Percentiles rank a stretch among this genome's conserved stretches.
These are phyloP conservation scores for Apamea anceps DNA, from an alignment of 2,888 invertebrate genomes.

Conservation along the genomic window DNA sequence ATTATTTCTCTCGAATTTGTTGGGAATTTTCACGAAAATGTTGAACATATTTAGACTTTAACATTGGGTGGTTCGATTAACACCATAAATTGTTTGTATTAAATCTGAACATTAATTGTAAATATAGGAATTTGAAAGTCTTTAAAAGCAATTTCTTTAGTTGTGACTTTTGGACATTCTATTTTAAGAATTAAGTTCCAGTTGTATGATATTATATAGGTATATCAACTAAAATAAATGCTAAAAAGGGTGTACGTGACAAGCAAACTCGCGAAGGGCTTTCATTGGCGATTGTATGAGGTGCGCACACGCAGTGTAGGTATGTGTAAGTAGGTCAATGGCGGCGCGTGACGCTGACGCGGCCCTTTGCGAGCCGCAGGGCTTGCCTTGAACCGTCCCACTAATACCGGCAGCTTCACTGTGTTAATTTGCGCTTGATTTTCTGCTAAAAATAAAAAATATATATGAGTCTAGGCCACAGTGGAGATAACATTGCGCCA, in stretches of 20 bases:
- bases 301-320: constrained; percentile 83
- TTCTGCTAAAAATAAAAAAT: constrained; percentile 81
- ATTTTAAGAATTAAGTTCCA: not conserved
- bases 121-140: not conserved
- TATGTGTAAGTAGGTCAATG: constrained; percentile 88
- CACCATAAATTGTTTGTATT: not conserved
- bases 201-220: not conserved
- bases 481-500: constrained; percentile 49
- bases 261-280: constrained; percentile 76
- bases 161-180: not conserved
- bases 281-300: constrained; percentile 83
- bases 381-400: constrained; percentile 88
- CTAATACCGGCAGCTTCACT: constrained; percentile 79
- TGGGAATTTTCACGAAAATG: not conserved
- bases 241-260: constrained; percentile 79
- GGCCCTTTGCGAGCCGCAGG: constrained; percentile 87
- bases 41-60: not conserved
- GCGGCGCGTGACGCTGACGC: constrained; percentile 88
- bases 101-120: not conserved
- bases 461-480: constrained; percentile 63
- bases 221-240: constrained; percentile 2
- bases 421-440: constrained; percentile 85
- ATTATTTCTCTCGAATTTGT: not conserved
- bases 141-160: not conserved
- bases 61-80: not conserved